Percentiles rank a stretch among this genome's conserved stretches.
These are phyloP conservation scores for Falco concolor DNA, from an alignment of 2,797 vertebrate species.

Conservation along the genomic window DNA sequence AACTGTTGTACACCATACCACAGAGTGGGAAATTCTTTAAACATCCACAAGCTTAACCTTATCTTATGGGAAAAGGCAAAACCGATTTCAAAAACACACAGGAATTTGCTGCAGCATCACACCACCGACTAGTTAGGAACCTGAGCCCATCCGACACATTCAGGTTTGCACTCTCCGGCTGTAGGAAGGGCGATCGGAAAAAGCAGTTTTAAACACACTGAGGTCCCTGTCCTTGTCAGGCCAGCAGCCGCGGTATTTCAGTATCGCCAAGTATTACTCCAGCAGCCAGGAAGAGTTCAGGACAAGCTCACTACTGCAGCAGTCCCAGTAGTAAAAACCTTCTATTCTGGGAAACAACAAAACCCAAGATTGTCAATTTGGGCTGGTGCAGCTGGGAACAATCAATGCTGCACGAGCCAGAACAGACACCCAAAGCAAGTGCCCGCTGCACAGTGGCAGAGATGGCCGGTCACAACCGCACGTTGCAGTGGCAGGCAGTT, in stretches of 20 bases:
- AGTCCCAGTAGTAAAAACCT: not conserved
- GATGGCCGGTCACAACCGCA: fast-evolving
- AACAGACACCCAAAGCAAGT: not conserved
- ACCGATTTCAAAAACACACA: not conserved
- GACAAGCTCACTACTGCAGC: not conserved
- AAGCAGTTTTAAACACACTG: not conserved
- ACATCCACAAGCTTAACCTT: not conserved
- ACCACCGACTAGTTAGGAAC: not conserved
- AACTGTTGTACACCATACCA: not conserved
- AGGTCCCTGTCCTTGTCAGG: not conserved
- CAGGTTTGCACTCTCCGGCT: not conserved
- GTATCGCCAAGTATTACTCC: not conserved
- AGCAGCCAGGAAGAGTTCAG: not conserved
- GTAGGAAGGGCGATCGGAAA: not conserved
- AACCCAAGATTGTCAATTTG: not conserved
- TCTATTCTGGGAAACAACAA: not conserved
- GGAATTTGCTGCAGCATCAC: not conserved
- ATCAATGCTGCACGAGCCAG: not conserved
- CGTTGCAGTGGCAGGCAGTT: fast-evolving
- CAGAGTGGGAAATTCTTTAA: not conserved
- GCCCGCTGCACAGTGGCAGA: fast-evolving
- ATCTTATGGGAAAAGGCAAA: not conserved
- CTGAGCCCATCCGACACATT: not conserved
- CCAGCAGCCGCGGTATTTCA: not conserved
- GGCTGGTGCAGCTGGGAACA: not conserved